phyloP scores from a whole-genome alignment of 2,113 vertebrate genomes.

The Trematocara nigrifrons region DNA sequence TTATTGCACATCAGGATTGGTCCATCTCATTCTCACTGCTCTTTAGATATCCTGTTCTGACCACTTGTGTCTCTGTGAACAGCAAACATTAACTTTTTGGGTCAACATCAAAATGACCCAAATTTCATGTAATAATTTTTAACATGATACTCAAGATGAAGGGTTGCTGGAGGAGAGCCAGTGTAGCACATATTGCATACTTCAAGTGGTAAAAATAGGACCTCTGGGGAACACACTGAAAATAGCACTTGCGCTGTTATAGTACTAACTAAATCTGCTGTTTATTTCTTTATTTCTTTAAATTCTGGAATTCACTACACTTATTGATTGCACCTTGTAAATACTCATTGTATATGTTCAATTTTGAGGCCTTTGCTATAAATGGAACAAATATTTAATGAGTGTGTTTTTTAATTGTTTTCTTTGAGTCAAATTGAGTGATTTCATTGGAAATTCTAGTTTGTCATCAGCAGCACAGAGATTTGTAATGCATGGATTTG shows the following conservation, averaged over 20 bases:
- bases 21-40: not conserved
- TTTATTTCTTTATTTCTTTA: not conserved
- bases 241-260: fast-evolving
- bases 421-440: not conserved
- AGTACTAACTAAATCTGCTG: not conserved
- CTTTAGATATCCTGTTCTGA: not conserved
- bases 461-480: not conserved
- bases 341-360: not conserved
- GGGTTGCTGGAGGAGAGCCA: not conserved
- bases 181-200: not conserved
- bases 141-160: not conserved
- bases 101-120: not conserved
- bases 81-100: not conserved
- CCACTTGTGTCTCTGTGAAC: not conserved
- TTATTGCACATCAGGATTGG: not conserved
- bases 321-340: not conserved
- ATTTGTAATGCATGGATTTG: not conserved
- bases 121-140: not conserved
- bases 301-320: not conserved
- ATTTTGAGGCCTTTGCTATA: not conserved
- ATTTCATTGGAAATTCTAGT: not conserved
- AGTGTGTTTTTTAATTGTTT: not conserved
- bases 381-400: not conserved
- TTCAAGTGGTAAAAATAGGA: not conserved
- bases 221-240: not conserved